A percentile compares a stretch with the other conserved stretches of the same genome.
phyloP scores from a whole-genome alignment of 2,888 invertebrate species.

The Eustalomyia histrio region DNA sequence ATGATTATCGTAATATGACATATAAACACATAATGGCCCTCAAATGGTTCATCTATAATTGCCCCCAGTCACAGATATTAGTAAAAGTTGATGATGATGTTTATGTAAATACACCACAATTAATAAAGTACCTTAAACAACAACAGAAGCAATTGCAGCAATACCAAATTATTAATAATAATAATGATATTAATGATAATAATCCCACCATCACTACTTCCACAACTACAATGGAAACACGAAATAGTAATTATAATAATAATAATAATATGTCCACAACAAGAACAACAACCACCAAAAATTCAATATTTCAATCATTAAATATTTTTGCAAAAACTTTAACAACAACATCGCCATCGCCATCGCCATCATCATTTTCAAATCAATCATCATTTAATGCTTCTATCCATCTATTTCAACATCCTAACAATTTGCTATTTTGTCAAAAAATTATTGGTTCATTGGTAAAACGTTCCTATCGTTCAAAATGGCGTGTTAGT shows the following conservation, averaged over 20 bases:
- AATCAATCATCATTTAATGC: slow-evolving; percentile 42
- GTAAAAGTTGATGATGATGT: slow-evolving; percentile 90
- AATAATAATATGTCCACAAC: neutral
- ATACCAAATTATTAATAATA: slow-evolving; percentile 36
- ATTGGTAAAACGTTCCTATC: slow-evolving; percentile 82
- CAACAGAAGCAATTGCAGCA: slow-evolving; percentile 28
- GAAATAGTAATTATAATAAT: slow-evolving; percentile 2
- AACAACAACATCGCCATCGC: slow-evolving; percentile 6
- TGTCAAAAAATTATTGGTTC: slow-evolving; percentile 82
- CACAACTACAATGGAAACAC: slow-evolving; percentile 23
- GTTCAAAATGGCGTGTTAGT: slow-evolving; percentile 89
- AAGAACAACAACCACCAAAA: slow-evolving; percentile 34
- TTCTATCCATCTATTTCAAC: slow-evolving; percentile 62
- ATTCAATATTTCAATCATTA: slow-evolving; percentile 49
- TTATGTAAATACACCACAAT: slow-evolving; percentile 84
- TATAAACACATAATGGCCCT: slow-evolving; percentile 91
- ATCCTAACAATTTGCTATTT: slow-evolving; percentile 82
- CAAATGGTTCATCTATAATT: slow-evolving; percentile 87
- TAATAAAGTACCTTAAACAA: slow-evolving; percentile 81
- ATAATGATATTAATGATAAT: slow-evolving; percentile 54
- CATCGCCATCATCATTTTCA: slow-evolving; percentile 50
- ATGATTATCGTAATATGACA: slow-evolving; percentile 90
- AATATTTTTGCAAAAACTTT: slow-evolving; percentile 35
- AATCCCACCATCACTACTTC: slow-evolving; percentile 57
- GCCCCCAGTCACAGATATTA: slow-evolving; percentile 84